Conservation (phyloP, 2,888 invertebrate species). For the Sinopyrophorus schimmeli region DNA sequence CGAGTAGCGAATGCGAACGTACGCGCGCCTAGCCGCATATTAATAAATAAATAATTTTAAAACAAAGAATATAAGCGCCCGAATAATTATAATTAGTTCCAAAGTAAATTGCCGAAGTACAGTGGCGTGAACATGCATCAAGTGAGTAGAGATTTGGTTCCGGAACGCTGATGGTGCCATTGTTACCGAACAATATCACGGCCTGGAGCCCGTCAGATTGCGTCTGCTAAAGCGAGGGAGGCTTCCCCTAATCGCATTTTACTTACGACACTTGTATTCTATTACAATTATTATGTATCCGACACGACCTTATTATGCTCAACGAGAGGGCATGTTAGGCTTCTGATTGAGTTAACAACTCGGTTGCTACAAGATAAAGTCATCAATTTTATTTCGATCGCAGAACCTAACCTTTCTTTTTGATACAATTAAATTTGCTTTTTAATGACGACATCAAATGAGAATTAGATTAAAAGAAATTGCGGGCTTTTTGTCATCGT, state of each 20-base stretch:
- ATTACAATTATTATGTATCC: conserved; percentile 33
- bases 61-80: conserved; percentile 5
- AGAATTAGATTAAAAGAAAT: too few relatives aligned
- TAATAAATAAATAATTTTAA: conserved; percentile 11
- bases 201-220: conserved; percentile 27
- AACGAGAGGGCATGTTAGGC: conserved; percentile 20
- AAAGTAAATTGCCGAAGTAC: conserved; percentile 28
- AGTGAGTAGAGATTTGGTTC: conserved; percentile 32
- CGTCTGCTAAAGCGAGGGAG: conserved; percentile 29
- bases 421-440: too few relatives aligned
- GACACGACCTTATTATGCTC: conserved; percentile 28
- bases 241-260: conserved; percentile 28
- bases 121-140: conserved; percentile 33
- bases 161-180: conserved; percentile 32
- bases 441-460: too few relatives aligned
- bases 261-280: conserved; percentile 33
- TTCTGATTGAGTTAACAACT: conserved; percentile 26
- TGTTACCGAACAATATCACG: conserved; percentile 30
- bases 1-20: too few relatives aligned
- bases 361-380: too few relatives aligned
- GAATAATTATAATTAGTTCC: conserved; percentile 24
- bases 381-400: too few relatives aligned
- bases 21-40: too few relatives aligned
- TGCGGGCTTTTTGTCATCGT: too few relatives aligned
- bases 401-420: too few relatives aligned